phyloP scores from a whole-genome alignment of 2,113 vertebrate genomes.

The Brachyistius frenatus region DNA sequence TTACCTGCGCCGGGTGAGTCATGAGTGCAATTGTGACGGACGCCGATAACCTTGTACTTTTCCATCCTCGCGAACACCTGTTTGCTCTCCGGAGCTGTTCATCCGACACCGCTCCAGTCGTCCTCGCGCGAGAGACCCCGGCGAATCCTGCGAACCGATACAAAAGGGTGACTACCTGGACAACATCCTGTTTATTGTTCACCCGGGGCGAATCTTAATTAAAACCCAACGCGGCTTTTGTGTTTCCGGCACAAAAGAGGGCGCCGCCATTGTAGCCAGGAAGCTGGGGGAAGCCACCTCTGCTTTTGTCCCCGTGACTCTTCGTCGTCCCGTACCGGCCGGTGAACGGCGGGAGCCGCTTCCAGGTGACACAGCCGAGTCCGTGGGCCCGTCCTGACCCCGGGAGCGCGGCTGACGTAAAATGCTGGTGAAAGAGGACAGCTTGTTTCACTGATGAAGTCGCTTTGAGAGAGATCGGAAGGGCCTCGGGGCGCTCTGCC shows the following conservation, averaged over 20 bases:
- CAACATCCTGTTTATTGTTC: conserved; percentile 78
- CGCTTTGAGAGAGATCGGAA: conserved; percentile 42
- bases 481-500: conserved; percentile 41
- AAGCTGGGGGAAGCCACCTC: conserved; percentile 7
- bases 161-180: conserved; percentile 56
- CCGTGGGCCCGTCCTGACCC: conserved; percentile 22
- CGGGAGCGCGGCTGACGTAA: conserved; percentile 16
- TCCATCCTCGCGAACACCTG: conserved; percentile 53
- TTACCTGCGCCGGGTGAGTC: conserved; percentile 52
- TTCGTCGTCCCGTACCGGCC: conserved; percentile 48
- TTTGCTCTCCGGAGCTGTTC: conserved; percentile 31
- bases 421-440: conserved; percentile 53
- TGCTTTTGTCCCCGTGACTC: conserved; percentile 37
- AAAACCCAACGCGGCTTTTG: conserved; percentile 66
- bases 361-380: conserved; percentile 31
- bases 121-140: conserved; percentile 3
- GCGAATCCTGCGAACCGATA: background rate
- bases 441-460: conserved; percentile 59
- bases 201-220: conserved; percentile 69
- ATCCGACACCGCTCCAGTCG: conserved; percentile 49
- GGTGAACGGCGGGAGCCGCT: conserved; percentile 46
- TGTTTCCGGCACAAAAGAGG: conserved; percentile 60
- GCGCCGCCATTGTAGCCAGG: conserved; percentile 43
- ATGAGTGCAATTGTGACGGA: conserved; percentile 31
- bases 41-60: conserved; percentile 36